phyloP scores from a whole-genome alignment of 2,113 vertebrate species.

The Mesembrinibis cayennensis region DNA sequence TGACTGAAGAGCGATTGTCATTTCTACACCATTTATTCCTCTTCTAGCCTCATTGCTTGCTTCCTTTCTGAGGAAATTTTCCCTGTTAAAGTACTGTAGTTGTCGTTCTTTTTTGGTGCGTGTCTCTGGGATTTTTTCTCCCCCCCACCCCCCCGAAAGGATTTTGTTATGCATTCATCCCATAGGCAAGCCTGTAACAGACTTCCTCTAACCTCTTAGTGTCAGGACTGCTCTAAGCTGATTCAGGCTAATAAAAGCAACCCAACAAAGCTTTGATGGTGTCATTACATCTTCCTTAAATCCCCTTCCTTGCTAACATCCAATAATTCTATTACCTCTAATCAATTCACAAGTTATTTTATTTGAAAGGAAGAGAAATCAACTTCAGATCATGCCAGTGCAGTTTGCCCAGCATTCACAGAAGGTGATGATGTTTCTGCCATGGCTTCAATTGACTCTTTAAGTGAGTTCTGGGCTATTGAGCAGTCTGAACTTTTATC shows the following conservation, averaged over 20 bases:
- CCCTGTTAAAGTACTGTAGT: slow-evolving; percentile 69
- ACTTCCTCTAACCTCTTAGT: slow-evolving; percentile 69
- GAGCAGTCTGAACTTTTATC: neutral
- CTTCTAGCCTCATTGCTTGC: slow-evolving; percentile 77
- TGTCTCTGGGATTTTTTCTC: neutral
- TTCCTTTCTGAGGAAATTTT: slow-evolving; percentile 76
- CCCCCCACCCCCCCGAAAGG: neutral
- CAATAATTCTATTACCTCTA: slow-evolving; percentile 52
- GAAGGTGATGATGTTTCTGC: neutral
- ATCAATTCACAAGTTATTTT: slow-evolving; percentile 63
- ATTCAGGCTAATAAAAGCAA: slow-evolving; percentile 72
- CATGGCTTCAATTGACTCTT: slow-evolving; percentile 27
- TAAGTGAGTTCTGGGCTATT: neutral
- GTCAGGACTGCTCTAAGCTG: slow-evolving; percentile 61
- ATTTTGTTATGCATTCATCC: slow-evolving; percentile 72
- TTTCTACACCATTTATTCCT: slow-evolving; percentile 91
- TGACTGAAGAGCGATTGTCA: slow-evolving; percentile 89
- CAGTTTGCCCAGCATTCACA: neutral
- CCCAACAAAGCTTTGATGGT: slow-evolving; percentile 73
- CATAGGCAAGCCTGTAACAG: slow-evolving; percentile 66
- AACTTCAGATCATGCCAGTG: neutral
- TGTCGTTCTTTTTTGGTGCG: slow-evolving; percentile 57
- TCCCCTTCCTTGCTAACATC: slow-evolving; percentile 60
- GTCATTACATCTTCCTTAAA: slow-evolving; percentile 65
- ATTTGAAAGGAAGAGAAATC: slow-evolving; percentile 44